phyloP scores from a whole-genome alignment of 2,797 vertebrate genomes.

The Lithobates pipiens region DNA sequence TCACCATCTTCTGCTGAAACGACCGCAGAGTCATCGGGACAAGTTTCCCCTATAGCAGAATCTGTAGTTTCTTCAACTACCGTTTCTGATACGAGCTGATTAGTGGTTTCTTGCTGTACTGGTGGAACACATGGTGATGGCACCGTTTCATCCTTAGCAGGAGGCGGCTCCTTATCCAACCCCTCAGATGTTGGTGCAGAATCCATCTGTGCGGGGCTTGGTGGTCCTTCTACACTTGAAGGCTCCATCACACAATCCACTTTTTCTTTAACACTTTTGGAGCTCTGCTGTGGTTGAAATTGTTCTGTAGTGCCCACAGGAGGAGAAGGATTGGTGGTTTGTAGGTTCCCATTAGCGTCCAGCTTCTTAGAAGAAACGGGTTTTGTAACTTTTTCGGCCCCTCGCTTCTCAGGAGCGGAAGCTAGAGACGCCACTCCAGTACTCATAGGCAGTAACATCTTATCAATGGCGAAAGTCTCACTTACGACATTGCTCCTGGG shows the following conservation, averaged over 20 bases:
- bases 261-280: not conserved
- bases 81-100: not conserved
- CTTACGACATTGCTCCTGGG: slow-evolving; percentile 22
- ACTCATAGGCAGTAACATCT: slow-evolving; percentile 16
- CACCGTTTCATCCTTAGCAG: not conserved
- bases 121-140: not conserved
- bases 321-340: not conserved
- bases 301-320: slow-evolving; percentile 15
- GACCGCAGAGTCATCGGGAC: not conserved
- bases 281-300: not conserved
- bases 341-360: slow-evolving; percentile 11
- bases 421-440: not conserved
- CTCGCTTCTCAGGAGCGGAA: not conserved
- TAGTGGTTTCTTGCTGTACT: slow-evolving; percentile 15
- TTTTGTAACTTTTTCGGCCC: not conserved
- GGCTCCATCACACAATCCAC: not conserved
- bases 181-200: not conserved
- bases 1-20: not conserved
- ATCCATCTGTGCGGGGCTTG: slow-evolving; percentile 47
- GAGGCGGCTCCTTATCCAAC: not conserved
- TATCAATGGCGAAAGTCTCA: slow-evolving; percentile 31
- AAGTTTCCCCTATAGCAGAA: not conserved
- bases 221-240: not conserved
- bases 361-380: not conserved
- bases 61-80: fast-evolving